Percentiles rank a stretch among this genome's conserved stretches.
These are phyloP conservation scores for Melanocharis versteri DNA, from an alignment of 2,113 vertebrate species.

Conservation along the genomic window DNA sequence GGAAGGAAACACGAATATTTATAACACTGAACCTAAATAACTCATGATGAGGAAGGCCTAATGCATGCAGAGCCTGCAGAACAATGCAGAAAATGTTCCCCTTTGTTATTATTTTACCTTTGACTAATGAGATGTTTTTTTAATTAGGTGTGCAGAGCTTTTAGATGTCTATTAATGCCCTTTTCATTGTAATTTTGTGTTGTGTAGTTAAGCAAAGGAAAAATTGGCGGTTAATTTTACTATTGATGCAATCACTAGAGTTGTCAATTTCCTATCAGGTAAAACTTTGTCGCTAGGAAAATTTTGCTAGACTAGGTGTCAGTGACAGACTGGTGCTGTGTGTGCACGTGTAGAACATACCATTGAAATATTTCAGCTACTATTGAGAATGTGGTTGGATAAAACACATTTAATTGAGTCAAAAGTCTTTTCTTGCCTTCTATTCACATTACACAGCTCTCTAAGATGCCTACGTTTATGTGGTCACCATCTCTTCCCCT, in stretches of 20 bases:
- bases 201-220: not conserved
- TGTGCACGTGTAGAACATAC: not conserved
- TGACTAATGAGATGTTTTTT: not conserved
- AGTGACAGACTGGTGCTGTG: not conserved
- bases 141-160: not conserved
- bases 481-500: not conserved
- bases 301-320: not conserved
- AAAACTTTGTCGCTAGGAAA: not conserved
- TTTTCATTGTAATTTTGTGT: not conserved
- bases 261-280: not conserved
- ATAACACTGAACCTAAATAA: not conserved
- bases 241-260: not conserved
- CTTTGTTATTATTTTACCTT: not conserved
- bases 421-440: not conserved
- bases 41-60: not conserved
- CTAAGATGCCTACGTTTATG: not conserved
- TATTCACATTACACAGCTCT: not conserved
- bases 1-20: not conserved
- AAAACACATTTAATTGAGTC: not conserved
- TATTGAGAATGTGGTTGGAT: not conserved
- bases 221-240: not conserved
- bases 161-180: not conserved
- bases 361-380: not conserved
- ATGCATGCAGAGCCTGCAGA: not conserved
- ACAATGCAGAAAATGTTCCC: not conserved